phyloP scores from a whole-genome alignment of 2,113 vertebrate genomes.

The Canis aureus region DNA sequence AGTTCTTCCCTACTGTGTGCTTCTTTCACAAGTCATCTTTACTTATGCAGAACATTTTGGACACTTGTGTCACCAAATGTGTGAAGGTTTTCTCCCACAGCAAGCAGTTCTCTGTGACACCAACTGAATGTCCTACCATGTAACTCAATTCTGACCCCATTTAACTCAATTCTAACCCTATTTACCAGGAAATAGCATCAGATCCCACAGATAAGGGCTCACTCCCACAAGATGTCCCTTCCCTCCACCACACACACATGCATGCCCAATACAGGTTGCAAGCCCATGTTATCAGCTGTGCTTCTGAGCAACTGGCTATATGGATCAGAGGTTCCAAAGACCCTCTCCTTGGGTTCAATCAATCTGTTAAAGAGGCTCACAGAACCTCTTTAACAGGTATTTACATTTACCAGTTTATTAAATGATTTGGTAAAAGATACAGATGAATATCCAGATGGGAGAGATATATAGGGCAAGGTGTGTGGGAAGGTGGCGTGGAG shows the following conservation, averaged over 20 bases:
- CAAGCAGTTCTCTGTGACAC: neutral
- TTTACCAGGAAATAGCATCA: neutral
- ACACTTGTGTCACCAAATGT: neutral
- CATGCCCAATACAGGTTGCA: neutral
- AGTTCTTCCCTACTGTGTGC: neutral
- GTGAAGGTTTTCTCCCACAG: neutral
- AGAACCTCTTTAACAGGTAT: neutral
- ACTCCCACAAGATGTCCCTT: neutral
- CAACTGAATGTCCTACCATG: neutral
- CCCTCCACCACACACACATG: too few species aligned
- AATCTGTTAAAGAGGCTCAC: neutral
- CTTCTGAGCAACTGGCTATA: neutral
- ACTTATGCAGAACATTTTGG: neutral
- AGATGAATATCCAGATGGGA: neutral
- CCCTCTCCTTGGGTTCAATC: neutral
- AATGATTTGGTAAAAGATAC: neutral
- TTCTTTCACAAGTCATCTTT: neutral
- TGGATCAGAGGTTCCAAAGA: neutral
- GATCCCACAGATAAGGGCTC: neutral
- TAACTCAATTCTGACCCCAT: neutral
- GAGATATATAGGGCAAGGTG: neutral
- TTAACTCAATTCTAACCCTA: neutral
- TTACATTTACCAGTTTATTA: neutral
- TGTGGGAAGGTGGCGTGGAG: neutral
- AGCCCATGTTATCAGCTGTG: neutral